Base-by-base conservation (phyloP, 2,888 invertebrate genomes). In the Cremastobaeus sp. region DNA sequence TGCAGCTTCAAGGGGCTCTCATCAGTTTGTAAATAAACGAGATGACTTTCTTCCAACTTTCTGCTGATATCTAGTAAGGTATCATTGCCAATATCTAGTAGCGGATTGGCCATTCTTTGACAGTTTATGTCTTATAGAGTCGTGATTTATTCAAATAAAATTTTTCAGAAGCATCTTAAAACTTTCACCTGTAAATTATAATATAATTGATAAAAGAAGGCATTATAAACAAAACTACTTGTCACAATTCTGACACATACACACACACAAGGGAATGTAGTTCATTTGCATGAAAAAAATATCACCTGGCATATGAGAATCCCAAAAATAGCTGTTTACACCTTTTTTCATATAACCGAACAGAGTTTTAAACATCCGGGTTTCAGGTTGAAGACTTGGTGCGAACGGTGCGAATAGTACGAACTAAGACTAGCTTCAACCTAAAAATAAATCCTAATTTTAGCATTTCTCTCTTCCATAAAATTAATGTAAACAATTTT, bases 11-110 rank as follows among this genome's bases (percentile, higher is more conserved):
- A 91, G 9, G 93, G 92, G 83, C 93, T 93, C 83, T 95, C 95
- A 81, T 95, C 95, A 17, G 93, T 92, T 84, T 94, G 93, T 69
- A 95, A 89, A 88, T 94, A 96, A 78, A 90, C 92, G 88, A 94
- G 92, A 89, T 95, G 95, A 52, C 93, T 91, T 77, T 91, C 90
- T 81, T 94, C 91, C 81, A 96, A 93, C 84, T 92, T 92, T 76
- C 91, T 89, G 91, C 93, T 93, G 78, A 95, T 88, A 81, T 92
- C 92, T 74, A 90, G 90, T 83, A 93, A 88, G 83, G 90, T 89
- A 82, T 92, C 92, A 72, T 81, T 82, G 34, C 78, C 76, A 66
- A 81, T 78, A 18, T 78, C 77, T 47, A 80, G 77, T 32, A 82
- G 74, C 62, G 83, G 84, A 77, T 82, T 79, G 12, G 85, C 83